phyloP scores from a whole-genome alignment of 2,113 vertebrate species.

The Aviceda subcristata region DNA sequence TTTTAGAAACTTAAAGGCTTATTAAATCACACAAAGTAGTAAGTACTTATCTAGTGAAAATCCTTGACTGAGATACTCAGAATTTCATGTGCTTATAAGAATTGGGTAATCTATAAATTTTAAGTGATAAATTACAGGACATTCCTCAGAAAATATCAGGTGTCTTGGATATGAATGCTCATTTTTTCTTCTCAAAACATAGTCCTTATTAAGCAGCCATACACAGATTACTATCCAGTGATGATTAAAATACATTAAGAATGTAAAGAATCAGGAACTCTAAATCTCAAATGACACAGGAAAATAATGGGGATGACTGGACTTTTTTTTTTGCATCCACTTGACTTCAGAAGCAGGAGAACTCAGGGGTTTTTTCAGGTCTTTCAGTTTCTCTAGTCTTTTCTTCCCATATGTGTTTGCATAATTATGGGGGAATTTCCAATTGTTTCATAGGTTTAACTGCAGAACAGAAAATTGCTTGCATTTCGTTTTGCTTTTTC shows the following conservation, averaged over 20 bases:
- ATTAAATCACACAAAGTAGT: background rate
- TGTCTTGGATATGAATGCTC: background rate
- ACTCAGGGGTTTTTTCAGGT: background rate
- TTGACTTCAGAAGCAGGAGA: background rate
- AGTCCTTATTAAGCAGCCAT: background rate
- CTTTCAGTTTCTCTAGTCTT: background rate
- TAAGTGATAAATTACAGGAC: background rate
- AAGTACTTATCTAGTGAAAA: background rate
- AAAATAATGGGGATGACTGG: background rate
- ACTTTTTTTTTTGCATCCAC: background rate
- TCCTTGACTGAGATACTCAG: background rate
- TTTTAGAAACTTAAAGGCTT: background rate
- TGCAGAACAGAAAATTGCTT: background rate
- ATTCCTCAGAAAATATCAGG: background rate
- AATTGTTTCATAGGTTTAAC: background rate
- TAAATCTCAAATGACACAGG: background rate
- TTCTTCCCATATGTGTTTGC: background rate
- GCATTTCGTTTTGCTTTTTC: background rate
- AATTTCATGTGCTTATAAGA: background rate
- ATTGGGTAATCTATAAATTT: background rate
- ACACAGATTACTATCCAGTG: background rate
- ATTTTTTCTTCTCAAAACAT: background rate
- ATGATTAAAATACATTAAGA: background rate
- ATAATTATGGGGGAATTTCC: background rate
- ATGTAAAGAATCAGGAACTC: background rate